Conservation (phyloP, 2,113 vertebrate genomes). For the Cololabis saira region DNA sequence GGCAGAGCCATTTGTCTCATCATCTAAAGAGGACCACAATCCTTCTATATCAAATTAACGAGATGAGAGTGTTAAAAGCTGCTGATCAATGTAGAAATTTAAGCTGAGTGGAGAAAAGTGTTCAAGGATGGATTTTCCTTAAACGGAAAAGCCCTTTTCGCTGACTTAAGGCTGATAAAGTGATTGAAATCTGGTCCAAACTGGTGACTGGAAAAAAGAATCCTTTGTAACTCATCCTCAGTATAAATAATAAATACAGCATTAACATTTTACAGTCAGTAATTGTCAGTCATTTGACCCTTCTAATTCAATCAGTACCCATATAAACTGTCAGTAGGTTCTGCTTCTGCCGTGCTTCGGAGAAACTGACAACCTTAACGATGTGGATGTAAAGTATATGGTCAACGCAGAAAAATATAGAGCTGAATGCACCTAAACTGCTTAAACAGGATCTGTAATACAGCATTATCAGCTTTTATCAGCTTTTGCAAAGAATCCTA, state of each 20-base stretch:
- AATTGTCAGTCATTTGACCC: conserved; percentile 11
- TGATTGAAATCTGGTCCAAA: conserved; percentile 25
- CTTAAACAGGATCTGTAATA: conserved; percentile 9
- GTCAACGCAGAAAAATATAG: not conserved
- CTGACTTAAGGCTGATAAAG: conserved; percentile 44
- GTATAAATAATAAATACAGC: conserved; percentile 9
- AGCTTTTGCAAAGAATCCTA: not conserved
- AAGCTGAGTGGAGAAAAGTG: conserved; percentile 37
- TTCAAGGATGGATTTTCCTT: conserved; percentile 37
- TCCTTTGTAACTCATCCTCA: not conserved
- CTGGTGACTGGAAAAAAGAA: conserved; percentile 4
- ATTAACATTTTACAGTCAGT: conserved; percentile 33
- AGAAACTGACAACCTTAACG: conserved; percentile 16
- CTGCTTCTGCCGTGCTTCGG: conserved; percentile 12
- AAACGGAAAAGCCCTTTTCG: conserved; percentile 28
- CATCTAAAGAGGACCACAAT: conserved; percentile 64
- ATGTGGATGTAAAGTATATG: not conserved
- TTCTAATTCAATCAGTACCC: conserved; percentile 66
- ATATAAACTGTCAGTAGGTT: conserved; percentile 55
- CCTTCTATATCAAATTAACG: conserved; percentile 58
- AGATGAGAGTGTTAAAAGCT: conserved; percentile 63
- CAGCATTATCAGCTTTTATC: conserved; percentile 1
- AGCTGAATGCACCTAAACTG: conserved; percentile 14
- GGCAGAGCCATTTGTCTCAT: conserved; percentile 68
- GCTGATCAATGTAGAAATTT: conserved; percentile 60